Evolutionary conservation across 2,113 vertebrate species (phyloP).

Genomic region (Scytalopus superciliaris): DNA sequence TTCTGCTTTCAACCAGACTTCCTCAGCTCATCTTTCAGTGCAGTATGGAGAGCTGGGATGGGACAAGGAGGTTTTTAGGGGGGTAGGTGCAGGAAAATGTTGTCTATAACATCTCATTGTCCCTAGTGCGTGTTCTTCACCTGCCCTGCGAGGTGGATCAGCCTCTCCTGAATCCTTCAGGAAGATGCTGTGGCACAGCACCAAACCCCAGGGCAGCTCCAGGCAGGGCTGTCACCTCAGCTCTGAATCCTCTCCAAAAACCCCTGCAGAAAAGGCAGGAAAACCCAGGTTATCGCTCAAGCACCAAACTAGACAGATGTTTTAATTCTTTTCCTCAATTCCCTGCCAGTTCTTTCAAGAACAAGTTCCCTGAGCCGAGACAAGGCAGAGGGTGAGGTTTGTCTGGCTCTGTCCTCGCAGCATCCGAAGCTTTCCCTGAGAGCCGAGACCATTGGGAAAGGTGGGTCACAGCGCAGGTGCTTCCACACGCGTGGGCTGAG

Average conservation of each 20-base stretch:
- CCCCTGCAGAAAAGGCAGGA: not conserved
- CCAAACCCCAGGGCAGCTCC: not conserved
- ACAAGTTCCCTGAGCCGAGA: not conserved
- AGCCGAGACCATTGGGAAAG: not conserved
- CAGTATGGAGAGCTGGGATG: not conserved
- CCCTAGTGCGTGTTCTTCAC: not conserved
- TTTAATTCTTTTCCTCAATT: not conserved
- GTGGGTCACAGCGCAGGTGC: not conserved
- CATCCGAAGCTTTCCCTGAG: not conserved
- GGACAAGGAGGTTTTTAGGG: not conserved
- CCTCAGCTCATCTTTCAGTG: not conserved
- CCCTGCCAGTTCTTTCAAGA: not conserved
- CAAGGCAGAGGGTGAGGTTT: not conserved
- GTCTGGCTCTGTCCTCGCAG: not conserved
- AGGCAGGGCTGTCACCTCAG: not conserved
- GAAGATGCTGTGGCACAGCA: not conserved
- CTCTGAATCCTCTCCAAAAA: not conserved
- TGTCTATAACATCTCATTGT: not conserved
- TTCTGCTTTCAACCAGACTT: not conserved
- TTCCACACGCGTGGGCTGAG: not conserved
- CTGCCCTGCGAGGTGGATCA: not conserved
- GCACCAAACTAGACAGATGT: not conserved
- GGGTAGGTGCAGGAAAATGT: not conserved
- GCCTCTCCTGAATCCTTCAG: not conserved
- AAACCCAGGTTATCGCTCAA: fast-evolving